These are phyloP conservation scores for Tolypeutes matacus DNA, from an alignment of 2,797 vertebrate species.

Conservation along the genomic window DNA sequence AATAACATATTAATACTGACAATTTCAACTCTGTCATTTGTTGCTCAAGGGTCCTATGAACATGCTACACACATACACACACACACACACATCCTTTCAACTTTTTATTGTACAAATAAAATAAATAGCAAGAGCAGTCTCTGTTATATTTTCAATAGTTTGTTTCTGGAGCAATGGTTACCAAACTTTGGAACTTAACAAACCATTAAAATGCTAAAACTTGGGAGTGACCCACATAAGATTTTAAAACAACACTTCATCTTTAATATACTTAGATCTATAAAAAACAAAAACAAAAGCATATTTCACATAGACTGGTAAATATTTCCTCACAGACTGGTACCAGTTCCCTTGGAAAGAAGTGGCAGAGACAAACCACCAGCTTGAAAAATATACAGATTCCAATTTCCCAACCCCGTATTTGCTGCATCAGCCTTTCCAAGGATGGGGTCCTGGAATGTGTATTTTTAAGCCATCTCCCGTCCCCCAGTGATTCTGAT, in stretches of 20 bases:
- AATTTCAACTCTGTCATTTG: background rate
- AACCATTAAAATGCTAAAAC: background rate
- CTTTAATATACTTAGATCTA: background rate
- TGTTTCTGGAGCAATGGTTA: background rate
- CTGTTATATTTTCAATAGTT: background rate
- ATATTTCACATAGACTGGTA: background rate
- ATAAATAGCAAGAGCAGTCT: background rate
- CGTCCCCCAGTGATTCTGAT: background rate
- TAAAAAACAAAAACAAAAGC: background rate
- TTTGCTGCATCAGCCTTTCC: background rate
- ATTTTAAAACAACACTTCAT: conserved; percentile 12
- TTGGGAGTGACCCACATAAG: background rate
- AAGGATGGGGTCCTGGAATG: background rate
- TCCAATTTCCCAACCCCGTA: background rate
- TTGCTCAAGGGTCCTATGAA: background rate
- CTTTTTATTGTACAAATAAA: conserved; percentile 2
- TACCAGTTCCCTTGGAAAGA: background rate
- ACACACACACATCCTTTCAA: background rate
- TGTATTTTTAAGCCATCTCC: background rate
- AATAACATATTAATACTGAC: background rate
- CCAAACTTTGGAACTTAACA: conserved; percentile 26
- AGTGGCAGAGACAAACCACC: background rate
- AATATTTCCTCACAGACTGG: conserved; percentile 15
- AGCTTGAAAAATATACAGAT: background rate
- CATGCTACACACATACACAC: background rate